These are phyloP conservation scores for Propithecus deckenii DNA, from an alignment of 2,797 vertebrate genomes.

Conservation along the genomic window DNA sequence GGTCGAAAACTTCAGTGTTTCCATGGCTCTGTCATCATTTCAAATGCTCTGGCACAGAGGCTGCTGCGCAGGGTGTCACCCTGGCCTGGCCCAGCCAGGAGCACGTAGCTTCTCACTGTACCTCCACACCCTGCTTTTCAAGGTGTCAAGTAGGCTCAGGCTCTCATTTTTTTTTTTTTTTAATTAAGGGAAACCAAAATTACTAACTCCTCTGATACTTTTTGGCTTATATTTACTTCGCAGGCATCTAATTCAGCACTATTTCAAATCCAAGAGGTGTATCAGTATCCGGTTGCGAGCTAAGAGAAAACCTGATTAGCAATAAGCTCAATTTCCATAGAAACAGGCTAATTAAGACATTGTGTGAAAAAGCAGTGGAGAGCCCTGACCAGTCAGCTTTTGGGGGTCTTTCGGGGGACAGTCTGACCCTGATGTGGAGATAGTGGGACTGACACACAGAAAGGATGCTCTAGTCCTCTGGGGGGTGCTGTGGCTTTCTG, in stretches of 20 bases:
- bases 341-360: slow-evolving; percentile 5
- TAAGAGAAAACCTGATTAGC: slow-evolving; percentile 52
- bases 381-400: neutral
- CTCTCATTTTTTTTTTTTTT: neutral
- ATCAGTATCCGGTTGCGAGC: slow-evolving; percentile 19
- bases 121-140: neutral
- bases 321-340: slow-evolving; percentile 59
- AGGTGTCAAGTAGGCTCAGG: neutral
- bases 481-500: neutral
- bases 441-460: neutral
- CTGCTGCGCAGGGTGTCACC: neutral
- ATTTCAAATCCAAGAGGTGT: slow-evolving; percentile 39
- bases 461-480: neutral
- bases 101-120: rapidly evolving
- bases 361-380: neutral
- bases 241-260: slow-evolving; percentile 28
- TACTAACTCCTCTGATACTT: neutral
- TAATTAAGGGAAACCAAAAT: neutral
- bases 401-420: neutral
- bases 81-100: neutral
- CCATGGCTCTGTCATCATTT: too few species aligned
- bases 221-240: slow-evolving; percentile 16
- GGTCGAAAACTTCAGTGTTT: rapidly evolving
- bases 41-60: neutral
- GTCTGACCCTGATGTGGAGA: neutral